Conservation (phyloP, 2,888 invertebrate species). For the Drosophila mayaguana region DNA sequence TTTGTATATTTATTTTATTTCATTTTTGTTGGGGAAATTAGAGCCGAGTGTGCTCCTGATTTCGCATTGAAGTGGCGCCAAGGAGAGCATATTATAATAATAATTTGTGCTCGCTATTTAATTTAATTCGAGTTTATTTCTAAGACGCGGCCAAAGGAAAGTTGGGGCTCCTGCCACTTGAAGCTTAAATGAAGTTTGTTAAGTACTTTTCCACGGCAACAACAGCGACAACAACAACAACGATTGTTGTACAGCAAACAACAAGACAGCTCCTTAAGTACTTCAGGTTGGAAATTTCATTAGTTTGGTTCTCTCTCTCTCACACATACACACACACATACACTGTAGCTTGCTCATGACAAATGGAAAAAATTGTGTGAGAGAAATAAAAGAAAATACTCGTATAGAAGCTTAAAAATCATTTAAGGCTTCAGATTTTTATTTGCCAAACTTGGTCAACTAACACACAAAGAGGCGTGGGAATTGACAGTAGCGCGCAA, state of each 20-base stretch:
- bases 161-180: constrained; percentile 53
- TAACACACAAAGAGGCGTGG: constrained; percentile 51
- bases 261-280: constrained; percentile 42
- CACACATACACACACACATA: constrained; percentile 60
- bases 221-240: constrained; percentile 41
- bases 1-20: constrained; percentile 42
- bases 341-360: constrained; percentile 43
- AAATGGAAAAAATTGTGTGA: constrained; percentile 31
- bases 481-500: constrained; percentile 33
- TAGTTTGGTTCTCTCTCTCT: constrained; percentile 59
- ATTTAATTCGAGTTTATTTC: constrained; percentile 71
- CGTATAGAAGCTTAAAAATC: constrained; percentile 30
- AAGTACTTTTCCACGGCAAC: constrained; percentile 71
- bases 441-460: constrained; percentile 36
- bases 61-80: constrained; percentile 66
- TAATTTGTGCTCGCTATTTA: constrained; percentile 61
- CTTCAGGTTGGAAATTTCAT: constrained; percentile 79
- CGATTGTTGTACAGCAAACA: constrained; percentile 26
- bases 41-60: constrained; percentile 66
- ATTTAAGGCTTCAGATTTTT: constrained; percentile 37
- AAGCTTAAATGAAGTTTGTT: constrained; percentile 77
- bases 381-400: constrained; percentile 41
- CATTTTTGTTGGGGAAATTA: constrained; percentile 59
- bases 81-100: constrained; percentile 44
- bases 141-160: constrained; percentile 14